Base-by-base conservation (phyloP, 2,888 invertebrate species). In the Drosophila lutescens region DNA sequence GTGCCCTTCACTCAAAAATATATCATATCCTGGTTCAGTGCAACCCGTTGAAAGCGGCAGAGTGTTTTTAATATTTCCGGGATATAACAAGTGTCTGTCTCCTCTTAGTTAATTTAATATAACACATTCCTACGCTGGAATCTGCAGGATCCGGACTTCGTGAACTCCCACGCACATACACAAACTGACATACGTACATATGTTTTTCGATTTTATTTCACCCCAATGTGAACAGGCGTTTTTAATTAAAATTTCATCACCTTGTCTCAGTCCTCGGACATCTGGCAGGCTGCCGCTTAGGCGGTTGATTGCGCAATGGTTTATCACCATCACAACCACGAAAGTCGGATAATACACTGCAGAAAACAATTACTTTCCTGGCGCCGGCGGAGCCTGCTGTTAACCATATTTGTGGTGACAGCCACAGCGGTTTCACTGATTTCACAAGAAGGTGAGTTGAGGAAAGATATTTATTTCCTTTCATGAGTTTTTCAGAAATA, bases 231-330 rank as follows among this genome's bases (percentile, higher is more conserved):
- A 15, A 34, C 40, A 41, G 46, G 41, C 47, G 46, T 68, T 76
- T 69, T 69, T 85, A 69, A 71, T 78, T 63, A 72, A 72, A 83
- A 68, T 74, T 70, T 75, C 43, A 75, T 69, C 62, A 69, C 50
- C 47, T 70, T 70, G 63, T 55, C 73, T 23, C 73, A 72, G 73
- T 51, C 50, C 63, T 49, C 50, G 70, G 73, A 50, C 55, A 63
- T 55, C 55, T 36, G 49, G 50, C 55, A 70, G 74, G 49, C 47
- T 66, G 54, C 75, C 65, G 68, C 57, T 67, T 68, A 73, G 76
- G 76, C 66, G 59, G 76, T 74, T 67, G 67, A 68, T 62, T 75
- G 44, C 67, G 73, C 56, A 74, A 86, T 90, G 86, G 77, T 79
- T 60, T 66, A 79, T 75, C 67, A 60, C 43, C 56, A 57, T 56